Conservation (phyloP, 1,140 invertebrate species). For the Rhopalosiphum maidis region DNA sequence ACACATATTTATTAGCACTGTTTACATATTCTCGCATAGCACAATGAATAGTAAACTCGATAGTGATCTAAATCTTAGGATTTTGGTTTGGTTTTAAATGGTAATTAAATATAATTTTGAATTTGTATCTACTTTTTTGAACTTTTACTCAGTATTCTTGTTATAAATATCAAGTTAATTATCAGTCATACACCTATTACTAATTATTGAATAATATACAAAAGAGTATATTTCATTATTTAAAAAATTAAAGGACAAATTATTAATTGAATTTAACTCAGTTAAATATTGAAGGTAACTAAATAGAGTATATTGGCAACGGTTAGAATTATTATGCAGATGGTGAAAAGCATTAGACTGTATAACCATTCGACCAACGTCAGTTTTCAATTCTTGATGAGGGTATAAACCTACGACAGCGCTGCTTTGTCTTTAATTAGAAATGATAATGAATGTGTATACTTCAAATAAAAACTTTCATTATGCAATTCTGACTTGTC, state of each 20-base stretch:
- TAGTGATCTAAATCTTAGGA: background rate
- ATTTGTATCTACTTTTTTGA: background rate
- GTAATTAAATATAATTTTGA: no score
- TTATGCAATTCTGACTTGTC: conserved; percentile 19
- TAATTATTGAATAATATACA: background rate
- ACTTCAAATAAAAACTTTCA: conserved; percentile 51
- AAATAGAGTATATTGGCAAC: conserved; percentile 8
- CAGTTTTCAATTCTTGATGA: conserved; percentile 48
- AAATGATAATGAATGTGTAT: conserved; percentile 56
- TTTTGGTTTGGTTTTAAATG: background rate
- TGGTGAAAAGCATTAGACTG: conserved; percentile 38
- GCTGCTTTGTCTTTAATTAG: conserved; percentile 51
- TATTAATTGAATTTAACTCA: background rate
- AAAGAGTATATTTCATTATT: background rate
- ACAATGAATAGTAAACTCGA: background rate
- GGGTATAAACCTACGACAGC: background rate
- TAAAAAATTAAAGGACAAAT: background rate
- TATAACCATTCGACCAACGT: conserved; percentile 28
- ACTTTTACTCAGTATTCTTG: no score
- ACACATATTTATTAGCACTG: background rate
- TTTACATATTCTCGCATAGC: no score
- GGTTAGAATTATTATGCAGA: conserved; percentile 35
- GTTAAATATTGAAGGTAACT: background rate
- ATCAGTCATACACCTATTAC: background rate
- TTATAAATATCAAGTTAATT: background rate